Conservation (phyloP, 2,888 invertebrate genomes). For the Cheilosia grossa region DNA sequence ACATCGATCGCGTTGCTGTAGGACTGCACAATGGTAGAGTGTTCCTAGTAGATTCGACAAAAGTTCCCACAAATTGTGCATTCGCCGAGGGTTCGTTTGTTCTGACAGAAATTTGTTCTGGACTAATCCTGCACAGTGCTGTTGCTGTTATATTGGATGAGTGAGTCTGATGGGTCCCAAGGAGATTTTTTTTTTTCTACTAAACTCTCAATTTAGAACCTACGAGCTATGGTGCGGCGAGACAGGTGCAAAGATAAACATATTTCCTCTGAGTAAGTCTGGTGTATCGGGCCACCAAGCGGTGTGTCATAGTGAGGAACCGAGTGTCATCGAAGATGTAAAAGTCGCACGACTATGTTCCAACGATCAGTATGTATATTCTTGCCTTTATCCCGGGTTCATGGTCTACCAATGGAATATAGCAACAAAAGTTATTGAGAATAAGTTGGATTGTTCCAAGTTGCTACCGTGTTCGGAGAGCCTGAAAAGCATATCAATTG, state of each 20-base stretch:
- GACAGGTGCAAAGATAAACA: conserved; percentile 89
- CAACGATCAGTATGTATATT: conserved; percentile 87
- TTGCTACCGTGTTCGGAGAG: conserved; percentile 96
- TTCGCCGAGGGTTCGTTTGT: conserved; percentile 90
- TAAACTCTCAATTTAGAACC: conserved; percentile 80
- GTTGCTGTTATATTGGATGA: conserved; percentile 84
- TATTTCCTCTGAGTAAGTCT: conserved; percentile 89
- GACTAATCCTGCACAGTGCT: conserved; percentile 87
- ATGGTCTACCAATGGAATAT: conserved; percentile 95
- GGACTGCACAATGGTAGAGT: conserved; percentile 91
- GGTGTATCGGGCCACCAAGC: conserved; percentile 90
- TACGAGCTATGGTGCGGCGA: conserved; percentile 96
- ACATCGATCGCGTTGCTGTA: conserved; percentile 90
- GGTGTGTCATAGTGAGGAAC: conserved; percentile 85
- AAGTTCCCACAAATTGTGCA: conserved; percentile 85
- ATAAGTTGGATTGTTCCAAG: conserved; percentile 95
- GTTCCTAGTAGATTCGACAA: conserved; percentile 88
- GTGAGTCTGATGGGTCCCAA: conserved; percentile 76
- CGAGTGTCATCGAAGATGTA: conserved; percentile 80
- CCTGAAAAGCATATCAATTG: conserved; percentile 94
- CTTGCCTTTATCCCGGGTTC: conserved; percentile 94
- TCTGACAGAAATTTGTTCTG: conserved; percentile 90
- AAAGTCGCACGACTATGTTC: conserved; percentile 89
- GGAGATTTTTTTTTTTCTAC: not conserved
- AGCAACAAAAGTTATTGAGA: conserved; percentile 86